Evolutionary conservation across 2,888 invertebrate species (phyloP).

Genomic region (Aleiodes testaceus): DNA sequence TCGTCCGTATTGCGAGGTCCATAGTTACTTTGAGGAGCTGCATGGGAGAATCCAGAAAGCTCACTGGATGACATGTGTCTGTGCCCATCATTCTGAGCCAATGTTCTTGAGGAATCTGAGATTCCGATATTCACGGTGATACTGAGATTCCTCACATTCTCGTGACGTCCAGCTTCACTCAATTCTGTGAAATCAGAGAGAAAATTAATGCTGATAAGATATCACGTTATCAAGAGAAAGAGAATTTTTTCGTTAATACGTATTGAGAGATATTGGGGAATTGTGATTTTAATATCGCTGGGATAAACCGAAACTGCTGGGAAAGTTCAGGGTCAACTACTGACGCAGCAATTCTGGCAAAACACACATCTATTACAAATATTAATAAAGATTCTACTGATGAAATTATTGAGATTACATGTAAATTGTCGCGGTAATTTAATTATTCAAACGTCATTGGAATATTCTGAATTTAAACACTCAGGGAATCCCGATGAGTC

Average conservation of each 20-base stretch:
- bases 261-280: not conserved
- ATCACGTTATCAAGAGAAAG: too few relatives aligned
- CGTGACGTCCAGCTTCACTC: not conserved
- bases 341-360: not conserved
- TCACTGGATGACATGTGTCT: not conserved
- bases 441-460: too few relatives aligned
- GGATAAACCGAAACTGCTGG: not conserved
- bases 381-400: too few relatives aligned
- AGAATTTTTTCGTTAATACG: too few relatives aligned
- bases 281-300: not conserved
- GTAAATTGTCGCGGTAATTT: too few relatives aligned
- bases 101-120: not conserved
- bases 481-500: not conserved
- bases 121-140: conserved; percentile 15
- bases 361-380: not conserved
- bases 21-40: not conserved
- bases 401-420: too few relatives aligned
- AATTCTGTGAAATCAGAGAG: not conserved
- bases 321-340: conserved; percentile 2
- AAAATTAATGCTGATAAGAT: not conserved
- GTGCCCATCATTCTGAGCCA: not conserved
- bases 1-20: not conserved
- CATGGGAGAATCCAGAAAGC: not conserved
- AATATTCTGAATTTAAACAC: too few relatives aligned
- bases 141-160: conserved; percentile 7